These are phyloP conservation scores for Leucopternis melanops DNA, from an alignment of 2,113 vertebrate genomes.

Conservation along the genomic window DNA sequence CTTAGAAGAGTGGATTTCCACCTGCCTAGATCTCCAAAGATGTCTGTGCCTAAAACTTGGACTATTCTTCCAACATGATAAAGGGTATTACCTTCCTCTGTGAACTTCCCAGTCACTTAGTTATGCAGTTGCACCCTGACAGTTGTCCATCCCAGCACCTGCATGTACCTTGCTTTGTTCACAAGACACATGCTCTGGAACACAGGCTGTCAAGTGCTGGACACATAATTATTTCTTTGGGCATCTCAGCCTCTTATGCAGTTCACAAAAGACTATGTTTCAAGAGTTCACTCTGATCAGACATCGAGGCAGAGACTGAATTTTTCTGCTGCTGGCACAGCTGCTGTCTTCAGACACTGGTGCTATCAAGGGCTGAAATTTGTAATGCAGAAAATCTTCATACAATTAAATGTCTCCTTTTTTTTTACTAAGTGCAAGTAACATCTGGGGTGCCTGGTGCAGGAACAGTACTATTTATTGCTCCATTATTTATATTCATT, in stretches of 20 bases:
- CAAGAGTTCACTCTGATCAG: not conserved
- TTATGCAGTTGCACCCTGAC: rapidly evolving
- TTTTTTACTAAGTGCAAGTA: not conserved
- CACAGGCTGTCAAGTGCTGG: not conserved
- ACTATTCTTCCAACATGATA: not conserved
- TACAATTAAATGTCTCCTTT: not conserved
- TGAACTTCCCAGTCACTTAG: not conserved
- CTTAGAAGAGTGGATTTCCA: not conserved
- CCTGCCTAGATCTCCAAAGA: not conserved
- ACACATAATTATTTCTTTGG: not conserved
- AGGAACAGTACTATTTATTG: not conserved
- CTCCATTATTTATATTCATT: not conserved
- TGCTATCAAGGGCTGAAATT: not conserved
- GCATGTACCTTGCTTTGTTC: not conserved
- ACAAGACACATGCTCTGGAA: not conserved
- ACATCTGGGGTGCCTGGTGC: not conserved
- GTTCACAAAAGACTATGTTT: not conserved
- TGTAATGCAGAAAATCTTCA: not conserved
- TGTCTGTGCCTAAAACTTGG: not conserved
- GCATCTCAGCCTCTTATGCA: not conserved
- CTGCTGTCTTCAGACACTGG: not conserved
- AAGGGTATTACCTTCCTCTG: not conserved
- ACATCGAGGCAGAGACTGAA: not conserved
- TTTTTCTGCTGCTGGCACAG: not conserved
- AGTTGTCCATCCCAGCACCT: not conserved